phyloP scores from a whole-genome alignment of 1,140 invertebrate species.

The Sycophila sp. region DNA sequence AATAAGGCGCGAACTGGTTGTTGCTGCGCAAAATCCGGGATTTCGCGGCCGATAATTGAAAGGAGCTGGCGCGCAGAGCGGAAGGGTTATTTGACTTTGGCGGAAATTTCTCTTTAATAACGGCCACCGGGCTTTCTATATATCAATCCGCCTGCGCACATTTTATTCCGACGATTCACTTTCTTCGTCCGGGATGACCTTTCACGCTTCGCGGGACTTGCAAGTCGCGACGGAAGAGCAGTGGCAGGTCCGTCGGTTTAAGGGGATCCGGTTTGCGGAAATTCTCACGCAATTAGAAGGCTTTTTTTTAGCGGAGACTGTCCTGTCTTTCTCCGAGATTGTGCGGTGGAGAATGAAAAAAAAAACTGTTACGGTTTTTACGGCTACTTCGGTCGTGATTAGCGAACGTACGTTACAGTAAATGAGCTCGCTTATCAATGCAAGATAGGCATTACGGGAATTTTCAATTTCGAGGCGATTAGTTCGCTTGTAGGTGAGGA shows the following conservation, averaged over 20 bases:
- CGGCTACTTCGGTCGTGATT: too few relatives aligned
- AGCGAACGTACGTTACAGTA: too few relatives aligned
- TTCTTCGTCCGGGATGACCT: slow-evolving; percentile 4
- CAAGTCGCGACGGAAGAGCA: not conserved
- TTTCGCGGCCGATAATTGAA: not conserved
- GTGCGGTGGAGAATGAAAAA: too few relatives aligned
- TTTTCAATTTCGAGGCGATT: too few relatives aligned
- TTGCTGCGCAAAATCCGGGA: not conserved
- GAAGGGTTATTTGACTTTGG: not conserved
- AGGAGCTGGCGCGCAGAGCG: not conserved
- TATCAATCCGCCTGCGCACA: not conserved
- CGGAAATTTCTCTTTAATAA: not conserved
- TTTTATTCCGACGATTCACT: slow-evolving; percentile 8
- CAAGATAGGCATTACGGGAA: too few relatives aligned
- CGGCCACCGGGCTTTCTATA: not conserved
- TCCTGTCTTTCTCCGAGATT: too few relatives aligned
- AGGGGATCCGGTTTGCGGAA: not conserved
- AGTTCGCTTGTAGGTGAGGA: too few relatives aligned
- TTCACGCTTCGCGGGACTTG: not conserved
- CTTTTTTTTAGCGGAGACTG: too few relatives aligned
- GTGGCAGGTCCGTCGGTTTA: not conserved
- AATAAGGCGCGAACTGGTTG: not conserved
- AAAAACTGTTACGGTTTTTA: too few relatives aligned
- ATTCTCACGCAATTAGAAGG: slow-evolving; percentile 2
- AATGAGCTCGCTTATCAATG: too few relatives aligned